Base-by-base conservation (phyloP, 1,140 invertebrate species). In the Arctopsyche grandis region DNA sequence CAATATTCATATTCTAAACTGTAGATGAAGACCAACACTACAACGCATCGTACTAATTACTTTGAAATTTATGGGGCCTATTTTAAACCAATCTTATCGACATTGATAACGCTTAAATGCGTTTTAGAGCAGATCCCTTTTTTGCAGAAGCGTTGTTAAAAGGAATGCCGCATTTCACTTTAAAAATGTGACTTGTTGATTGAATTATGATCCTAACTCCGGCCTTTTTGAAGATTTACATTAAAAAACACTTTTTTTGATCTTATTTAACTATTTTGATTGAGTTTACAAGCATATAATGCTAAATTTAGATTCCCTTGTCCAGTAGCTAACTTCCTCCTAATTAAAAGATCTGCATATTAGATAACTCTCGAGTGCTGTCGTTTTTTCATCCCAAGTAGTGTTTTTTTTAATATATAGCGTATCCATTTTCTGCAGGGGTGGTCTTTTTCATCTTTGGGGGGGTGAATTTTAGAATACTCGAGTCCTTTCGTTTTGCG, bases 401-500 rank as follows among this genome's bases (percentile, higher is more conserved):
- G 3, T 52, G 10, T 52, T 52, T 3, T 52, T 52, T 52, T 60
- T 21, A 60, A 12, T 66, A 4, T 66, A 12, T 7, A 66, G 19
- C 21, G 1, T 66, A 5, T 66, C 16, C 22, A 5, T 22, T 38
- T 44, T 70, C 26, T 44, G 21, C 70, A 21, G 22, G 70, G 70
- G 70, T 74, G 70, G 70, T 74, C 70, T 44, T 19, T 4, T n/a
- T 14, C 9, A 16, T 44, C 12, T 10, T 38, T 43, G 44, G 7
- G n/a, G 38, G 48, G 10, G 48, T 52, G 48, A 3, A 38, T 52
- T 26, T 26, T 19, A 10, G 38, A 70, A 74, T 46, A 69, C 71
- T 75, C 38, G 52, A 79, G 48, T 26, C 60, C 52, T 76, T 79
- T 79, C 76, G 76, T 79, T 81, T 79, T 19, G 0, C n/a, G 12